Evolutionary conservation across 2,888 invertebrate genomes (phyloP), one percentile per base, ranked within the genome.

Genomic region (Noctua pronuba): DNA sequence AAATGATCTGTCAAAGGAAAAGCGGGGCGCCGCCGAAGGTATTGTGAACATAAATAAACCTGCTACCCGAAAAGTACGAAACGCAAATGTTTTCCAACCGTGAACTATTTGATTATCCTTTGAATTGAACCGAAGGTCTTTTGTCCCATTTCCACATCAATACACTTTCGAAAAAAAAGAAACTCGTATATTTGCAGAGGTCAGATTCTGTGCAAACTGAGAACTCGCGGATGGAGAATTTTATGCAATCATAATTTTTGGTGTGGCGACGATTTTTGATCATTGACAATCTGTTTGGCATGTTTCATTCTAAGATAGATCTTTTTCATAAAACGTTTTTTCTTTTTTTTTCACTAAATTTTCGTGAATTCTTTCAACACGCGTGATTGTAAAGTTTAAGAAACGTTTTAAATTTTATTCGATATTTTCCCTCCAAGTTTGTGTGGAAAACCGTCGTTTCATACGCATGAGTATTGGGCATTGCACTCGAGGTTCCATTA

Each of bases 101-200:
- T 92, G 91, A 93, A 93, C 93, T 93, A 94, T 94, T 93, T 93
- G 94, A 94, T 94, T 94, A 94, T 94, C 93, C 94, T 92, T 92
- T 91, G 92, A 92, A 94, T 93, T 91, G 92, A 92, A 91, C 90
- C 90, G 88, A 91, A 92, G 91, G 92, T 89, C 90, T 89, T 91
- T 89, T 90, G 91, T 91, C 92, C 94, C 89, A 89, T 92, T 92
- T 94, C 90, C 92, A 92, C 92, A 89, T 92, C 92, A 94, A 89
- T 91, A 90, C 88, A 89, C 91, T 86, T 88, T 85, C 85, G 88
- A 91, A 79, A 82, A 91, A 92, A 90, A 86, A 85, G 85, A 87
- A 89, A 89, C 89, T 89, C 80, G 87, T 89, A 90, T 91, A 90
- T 93, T 92, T 92, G 91, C 86, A 83, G 88, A 92, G 92, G 91